These are phyloP conservation scores for Delphinapterus leucas DNA, from an alignment of 2,113 vertebrate species.

Conservation along the genomic window DNA sequence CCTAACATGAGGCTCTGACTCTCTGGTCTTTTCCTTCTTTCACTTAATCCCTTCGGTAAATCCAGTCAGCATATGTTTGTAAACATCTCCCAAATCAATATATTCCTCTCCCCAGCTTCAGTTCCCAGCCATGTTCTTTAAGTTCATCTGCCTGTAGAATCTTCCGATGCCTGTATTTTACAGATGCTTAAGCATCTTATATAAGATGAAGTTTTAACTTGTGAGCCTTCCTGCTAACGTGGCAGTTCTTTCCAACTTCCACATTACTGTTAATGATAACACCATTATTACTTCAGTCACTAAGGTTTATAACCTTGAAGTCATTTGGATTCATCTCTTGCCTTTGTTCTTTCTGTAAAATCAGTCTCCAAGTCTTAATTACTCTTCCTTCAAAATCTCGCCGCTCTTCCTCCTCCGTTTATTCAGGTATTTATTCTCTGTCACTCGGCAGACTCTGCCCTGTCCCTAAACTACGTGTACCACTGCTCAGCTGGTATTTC, in stretches of 20 bases:
- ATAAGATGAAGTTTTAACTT: not conserved
- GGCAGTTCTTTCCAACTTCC: not conserved
- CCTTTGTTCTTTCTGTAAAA: not conserved
- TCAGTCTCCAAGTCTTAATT: not conserved
- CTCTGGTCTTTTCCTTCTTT: not conserved
- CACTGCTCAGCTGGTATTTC: not conserved
- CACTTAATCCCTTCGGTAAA: not conserved
- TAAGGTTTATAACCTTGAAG: not conserved
- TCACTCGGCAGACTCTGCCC: not conserved
- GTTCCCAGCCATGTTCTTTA: not conserved
- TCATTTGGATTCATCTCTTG: not conserved
- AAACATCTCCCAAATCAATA: not conserved
- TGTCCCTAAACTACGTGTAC: not conserved
- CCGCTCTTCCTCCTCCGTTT: not conserved
- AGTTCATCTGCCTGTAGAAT: not conserved
- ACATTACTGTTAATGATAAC: not conserved
- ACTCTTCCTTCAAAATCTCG: not conserved
- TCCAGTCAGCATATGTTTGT: not conserved
- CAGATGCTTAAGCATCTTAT: not conserved
- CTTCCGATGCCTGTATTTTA: not conserved
- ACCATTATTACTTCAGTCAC: not conserved
- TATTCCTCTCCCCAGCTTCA: not conserved
- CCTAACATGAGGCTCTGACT: not conserved
- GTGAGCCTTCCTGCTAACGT: not conserved
- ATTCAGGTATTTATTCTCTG: not conserved